These are phyloP conservation scores for Oreochromis aureus DNA, from an alignment of 2,113 vertebrate species.

Conservation along the genomic window DNA sequence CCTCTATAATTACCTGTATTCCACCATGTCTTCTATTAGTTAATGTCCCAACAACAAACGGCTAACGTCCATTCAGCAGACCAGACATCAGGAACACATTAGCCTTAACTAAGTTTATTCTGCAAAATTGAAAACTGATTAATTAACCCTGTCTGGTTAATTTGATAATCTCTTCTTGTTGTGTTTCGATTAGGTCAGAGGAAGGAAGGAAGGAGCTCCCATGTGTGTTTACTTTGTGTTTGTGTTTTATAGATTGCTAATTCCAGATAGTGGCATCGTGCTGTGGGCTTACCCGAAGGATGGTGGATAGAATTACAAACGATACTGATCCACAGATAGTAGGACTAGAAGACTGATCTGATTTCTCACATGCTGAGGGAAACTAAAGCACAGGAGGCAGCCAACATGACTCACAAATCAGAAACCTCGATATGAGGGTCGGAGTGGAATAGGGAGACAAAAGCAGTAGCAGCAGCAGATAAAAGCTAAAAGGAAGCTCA, in stretches of 20 bases:
- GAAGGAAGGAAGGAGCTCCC: constrained; percentile 49
- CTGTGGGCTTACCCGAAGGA: background rate
- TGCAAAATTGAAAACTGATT: constrained; percentile 26
- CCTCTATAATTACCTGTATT: constrained; percentile 1
- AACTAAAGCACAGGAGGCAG: background rate
- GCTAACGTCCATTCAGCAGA: background rate
- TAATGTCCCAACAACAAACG: constrained; percentile 4
- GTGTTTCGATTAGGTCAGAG: constrained; percentile 7
- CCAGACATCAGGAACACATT: constrained; percentile 29
- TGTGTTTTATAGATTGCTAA: background rate
- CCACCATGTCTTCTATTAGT: background rate
- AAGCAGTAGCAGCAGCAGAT: background rate
- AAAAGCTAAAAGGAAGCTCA: background rate
- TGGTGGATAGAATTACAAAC: background rate
- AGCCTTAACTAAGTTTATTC: constrained; percentile 25
- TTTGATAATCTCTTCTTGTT: constrained; percentile 3
- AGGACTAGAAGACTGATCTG: background rate
- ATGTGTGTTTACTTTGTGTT: background rate
- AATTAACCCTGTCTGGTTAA: constrained; percentile 35
- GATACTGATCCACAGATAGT: background rate
- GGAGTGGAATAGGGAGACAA: background rate
- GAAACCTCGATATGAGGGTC: background rate
- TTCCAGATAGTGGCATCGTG: background rate
- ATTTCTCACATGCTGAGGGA: background rate
- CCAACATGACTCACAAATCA: background rate